Evolutionary conservation across 2,113 vertebrate genomes (phyloP).

Genomic region (Dissostichus mawsoni): DNA sequence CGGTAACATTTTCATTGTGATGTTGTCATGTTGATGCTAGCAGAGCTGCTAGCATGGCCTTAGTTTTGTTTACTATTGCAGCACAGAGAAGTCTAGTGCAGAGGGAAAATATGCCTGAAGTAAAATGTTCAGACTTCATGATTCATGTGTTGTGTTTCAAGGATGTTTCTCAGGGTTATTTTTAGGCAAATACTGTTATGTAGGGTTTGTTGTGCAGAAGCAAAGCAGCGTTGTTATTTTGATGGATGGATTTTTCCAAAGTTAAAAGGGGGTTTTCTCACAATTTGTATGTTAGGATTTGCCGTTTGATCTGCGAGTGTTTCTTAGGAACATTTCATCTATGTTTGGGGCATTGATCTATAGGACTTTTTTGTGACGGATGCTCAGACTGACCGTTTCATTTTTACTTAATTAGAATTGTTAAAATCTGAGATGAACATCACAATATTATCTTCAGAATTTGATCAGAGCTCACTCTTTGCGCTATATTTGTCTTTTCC

Average conservation of each 20-base stretch:
- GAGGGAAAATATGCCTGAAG: constrained; percentile 40
- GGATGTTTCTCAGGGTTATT: constrained; percentile 33
- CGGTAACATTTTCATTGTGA: not conserved
- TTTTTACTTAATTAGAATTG: not conserved
- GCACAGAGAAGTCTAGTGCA: constrained; percentile 18
- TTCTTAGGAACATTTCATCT: not conserved
- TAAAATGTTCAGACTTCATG: constrained; percentile 46
- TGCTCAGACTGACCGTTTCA: not conserved
- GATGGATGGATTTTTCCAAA: not conserved
- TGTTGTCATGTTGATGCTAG: not conserved
- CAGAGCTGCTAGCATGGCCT: constrained; percentile 6
- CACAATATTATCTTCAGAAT: not conserved
- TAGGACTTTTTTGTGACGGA: not conserved
- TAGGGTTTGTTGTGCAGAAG: constrained; percentile 16
- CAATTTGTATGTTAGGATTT: constrained; percentile 5
- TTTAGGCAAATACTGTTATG: constrained; percentile 18
- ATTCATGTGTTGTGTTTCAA: constrained; percentile 66
- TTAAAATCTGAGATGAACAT: not conserved
- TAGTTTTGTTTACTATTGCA: constrained; percentile 16
- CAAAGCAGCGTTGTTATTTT: constrained; percentile 20
- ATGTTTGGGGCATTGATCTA: not conserved
- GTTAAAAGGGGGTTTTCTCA: not conserved
- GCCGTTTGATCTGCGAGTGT: constrained; percentile 2
- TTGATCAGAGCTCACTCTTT: not conserved
- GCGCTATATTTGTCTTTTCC: constrained; percentile 8